Base-by-base conservation (phyloP, 2,797 vertebrate genomes). In the Acanthopagrus latus region DNA sequence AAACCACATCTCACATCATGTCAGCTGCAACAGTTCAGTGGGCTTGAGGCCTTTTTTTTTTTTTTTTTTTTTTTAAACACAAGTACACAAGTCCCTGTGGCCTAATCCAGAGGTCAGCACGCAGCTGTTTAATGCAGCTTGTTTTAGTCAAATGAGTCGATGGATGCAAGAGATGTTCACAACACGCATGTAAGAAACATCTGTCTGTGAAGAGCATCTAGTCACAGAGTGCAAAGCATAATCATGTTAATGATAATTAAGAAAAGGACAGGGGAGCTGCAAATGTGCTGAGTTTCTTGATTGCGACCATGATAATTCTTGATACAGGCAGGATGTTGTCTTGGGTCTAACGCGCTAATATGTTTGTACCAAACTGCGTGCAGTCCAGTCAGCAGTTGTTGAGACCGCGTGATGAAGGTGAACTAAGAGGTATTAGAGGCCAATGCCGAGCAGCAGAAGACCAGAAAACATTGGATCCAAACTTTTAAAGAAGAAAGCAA, bases 1-100 rank as follows among this genome's bases (percentile, higher is more conserved):
- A 41, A 55, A 85, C 73, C 58, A 46, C 58, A 78, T 59, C 71
- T 80, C 84, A 77, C 83, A 78, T 82, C 75, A 72, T 82, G 87
- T 88, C 78, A 56, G 66, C 67, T 67, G 81, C 77, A 52, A 74
- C 75, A 78, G 82, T 81, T 89, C 85, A 84, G 54, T 80, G 74
- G 21, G 65, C 56, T 38, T 70, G 11, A 16, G 33, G 50, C 18
- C 11, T 7, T 47, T 25, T 59, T 44, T 50, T 50, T 41, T 68
- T 17, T 33, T 52, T 27, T 55, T 44, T 67, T 75, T 68, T 54
- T 55, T 44, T 67, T 75, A 68, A 54, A n/a, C n/a, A n/a, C n/a
- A n/a, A n/a, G 66, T 44, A 9, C 29, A 73, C 3, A 3, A 4
- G 47, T 81, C 65, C 25, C 9, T 41, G 23, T 60, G 43, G 68